Conservation (phyloP, 2,888 invertebrate genomes). For the Tenthredo livida region DNA sequence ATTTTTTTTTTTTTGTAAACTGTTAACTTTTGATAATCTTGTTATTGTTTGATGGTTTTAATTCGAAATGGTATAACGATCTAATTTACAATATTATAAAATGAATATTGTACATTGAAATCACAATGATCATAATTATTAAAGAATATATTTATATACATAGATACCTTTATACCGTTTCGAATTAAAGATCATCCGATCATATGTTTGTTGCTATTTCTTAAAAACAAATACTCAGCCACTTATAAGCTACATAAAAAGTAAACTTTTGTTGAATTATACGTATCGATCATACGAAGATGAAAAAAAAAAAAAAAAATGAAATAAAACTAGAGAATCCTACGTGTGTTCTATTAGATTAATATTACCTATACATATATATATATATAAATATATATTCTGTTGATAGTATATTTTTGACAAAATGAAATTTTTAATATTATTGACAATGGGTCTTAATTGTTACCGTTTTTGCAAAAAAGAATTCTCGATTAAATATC, state of each 20-base stretch:
- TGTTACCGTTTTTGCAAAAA: constrained; percentile 8
- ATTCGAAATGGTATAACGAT: constrained; percentile 31
- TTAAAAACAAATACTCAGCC: constrained; percentile 48
- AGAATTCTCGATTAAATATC: not conserved
- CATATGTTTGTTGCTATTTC: constrained; percentile 49
- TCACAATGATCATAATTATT: not conserved
- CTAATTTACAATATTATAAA: not conserved
- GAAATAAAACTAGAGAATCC: not conserved
- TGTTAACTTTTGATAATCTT: constrained; percentile 55
- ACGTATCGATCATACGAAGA: constrained; percentile 27
- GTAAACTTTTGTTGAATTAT: constrained; percentile 40
- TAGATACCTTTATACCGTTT: not conserved
- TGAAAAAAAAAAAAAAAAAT: not conserved
- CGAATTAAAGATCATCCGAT: constrained; percentile 30
- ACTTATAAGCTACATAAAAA: constrained; percentile 43
- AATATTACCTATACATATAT: constrained; percentile 1
- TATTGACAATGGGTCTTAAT: not conserved
- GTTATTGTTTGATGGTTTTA: constrained; percentile 40
- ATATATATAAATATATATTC: no score
- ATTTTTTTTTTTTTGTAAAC: constrained; percentile 51
- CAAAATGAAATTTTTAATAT: constrained; percentile 11
- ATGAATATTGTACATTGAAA: not conserved
- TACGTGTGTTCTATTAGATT: constrained; percentile 18
- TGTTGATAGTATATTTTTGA: constrained; percentile 30
- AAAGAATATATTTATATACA: not conserved